Conservation (phyloP, 2,888 invertebrate genomes). For the Seira ritae region DNA sequence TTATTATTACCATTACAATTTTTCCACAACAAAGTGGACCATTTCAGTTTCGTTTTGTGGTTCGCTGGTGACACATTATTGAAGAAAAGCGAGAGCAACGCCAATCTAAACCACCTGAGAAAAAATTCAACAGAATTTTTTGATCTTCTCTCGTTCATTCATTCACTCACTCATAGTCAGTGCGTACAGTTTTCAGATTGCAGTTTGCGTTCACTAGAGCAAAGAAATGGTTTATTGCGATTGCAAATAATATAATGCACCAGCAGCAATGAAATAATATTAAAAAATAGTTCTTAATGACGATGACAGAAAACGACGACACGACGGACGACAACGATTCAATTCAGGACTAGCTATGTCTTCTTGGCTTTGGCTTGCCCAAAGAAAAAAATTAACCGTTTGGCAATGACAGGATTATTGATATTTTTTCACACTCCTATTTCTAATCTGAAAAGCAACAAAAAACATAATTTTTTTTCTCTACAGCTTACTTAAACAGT, state of each 20-base stretch:
- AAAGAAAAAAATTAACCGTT: constrained; percentile 47
- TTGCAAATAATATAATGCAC: too few relatives aligned
- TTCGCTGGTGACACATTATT: constrained; percentile 60
- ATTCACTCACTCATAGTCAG: too few relatives aligned
- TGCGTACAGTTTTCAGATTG: too few relatives aligned
- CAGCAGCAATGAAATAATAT: constrained; percentile 32
- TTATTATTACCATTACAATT: constrained; percentile 40
- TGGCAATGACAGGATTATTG: constrained; percentile 63
- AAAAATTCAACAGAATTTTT: constrained; percentile 30
- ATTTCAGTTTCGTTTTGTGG: constrained; percentile 60
- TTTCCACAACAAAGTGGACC: constrained; percentile 58
- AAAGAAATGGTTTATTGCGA: neutral
- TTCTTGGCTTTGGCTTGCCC: constrained; percentile 46
- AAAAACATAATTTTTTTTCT: neutral
- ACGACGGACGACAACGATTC: constrained; percentile 7
- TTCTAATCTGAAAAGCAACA: constrained; percentile 13
- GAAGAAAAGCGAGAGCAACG: constrained; percentile 52
- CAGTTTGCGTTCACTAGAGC: constrained; percentile 49
- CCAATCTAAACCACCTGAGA: neutral
- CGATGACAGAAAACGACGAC: neutral
- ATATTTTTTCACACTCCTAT: constrained; percentile 47
- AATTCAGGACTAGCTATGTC: constrained; percentile 33
- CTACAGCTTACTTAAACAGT: neutral
- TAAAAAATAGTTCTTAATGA: constrained; percentile 9
- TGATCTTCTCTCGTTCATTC: constrained; percentile 27